phyloP scores from a whole-genome alignment of 2,797 vertebrate species.

The Champsocephalus gunnari region DNA sequence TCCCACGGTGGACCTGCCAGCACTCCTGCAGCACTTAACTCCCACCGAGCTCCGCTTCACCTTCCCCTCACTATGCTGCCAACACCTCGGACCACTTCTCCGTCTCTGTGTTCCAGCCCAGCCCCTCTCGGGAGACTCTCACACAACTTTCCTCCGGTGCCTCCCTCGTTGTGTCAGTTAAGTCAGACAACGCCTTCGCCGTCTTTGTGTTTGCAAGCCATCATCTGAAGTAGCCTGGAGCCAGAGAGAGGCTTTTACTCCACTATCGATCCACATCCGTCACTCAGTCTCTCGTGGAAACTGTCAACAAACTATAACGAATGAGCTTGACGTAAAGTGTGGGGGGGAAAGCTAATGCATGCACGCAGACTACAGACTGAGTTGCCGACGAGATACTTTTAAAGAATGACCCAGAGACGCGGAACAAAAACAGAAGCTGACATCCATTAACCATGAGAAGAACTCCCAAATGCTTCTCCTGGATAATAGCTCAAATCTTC shows the following conservation, averaged over 20 bases:
- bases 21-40: conserved; percentile 39
- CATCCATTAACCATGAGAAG: conserved; percentile 68
- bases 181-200: neutral
- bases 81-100: conserved; percentile 25
- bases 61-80: conserved; percentile 2
- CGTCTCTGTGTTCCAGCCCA: conserved; percentile 17
- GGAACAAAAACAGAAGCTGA: conserved; percentile 41
- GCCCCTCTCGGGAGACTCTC: conserved; percentile 12
- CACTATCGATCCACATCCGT: conserved; percentile 26
- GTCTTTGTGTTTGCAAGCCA: neutral
- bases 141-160: conserved; percentile 17
- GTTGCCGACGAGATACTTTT: conserved; percentile 3
- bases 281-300: conserved; percentile 28
- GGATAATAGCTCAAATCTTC: conserved; percentile 53
- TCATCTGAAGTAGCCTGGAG: conserved; percentile 38
- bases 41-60: conserved; percentile 32
- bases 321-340: too few species aligned
- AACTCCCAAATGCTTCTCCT: conserved; percentile 37
- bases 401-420: conserved; percentile 15
- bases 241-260: conserved; percentile 41
- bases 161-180: conserved; percentile 7
- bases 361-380: neutral
- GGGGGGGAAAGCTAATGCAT: too few species aligned
- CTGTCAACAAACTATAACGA: conserved; percentile 23
- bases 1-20: conserved; percentile 17